Evolutionary conservation across 1,140 invertebrate species (phyloP), one percentile per base, ranked within the genome.

Genomic region (Drosophila pandora): DNA sequence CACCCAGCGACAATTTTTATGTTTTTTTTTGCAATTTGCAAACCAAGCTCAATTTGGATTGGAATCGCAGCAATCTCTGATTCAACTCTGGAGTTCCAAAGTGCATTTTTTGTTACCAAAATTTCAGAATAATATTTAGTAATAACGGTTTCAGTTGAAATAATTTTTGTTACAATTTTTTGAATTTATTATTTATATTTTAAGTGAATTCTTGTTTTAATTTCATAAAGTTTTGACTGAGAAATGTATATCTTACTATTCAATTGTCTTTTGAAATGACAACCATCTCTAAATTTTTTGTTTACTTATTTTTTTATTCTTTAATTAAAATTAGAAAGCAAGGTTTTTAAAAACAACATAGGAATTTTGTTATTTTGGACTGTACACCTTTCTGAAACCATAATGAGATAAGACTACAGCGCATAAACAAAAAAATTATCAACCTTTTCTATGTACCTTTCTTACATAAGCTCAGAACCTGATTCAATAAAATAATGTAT

Each of bases 41-140:
- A 63, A 25, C 47, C 47, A 21, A 67, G 63, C 59, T 45, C n/a
- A 32, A 63, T 63, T 65, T 3, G 22, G 2, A 23, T 10, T 8
- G 12, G 17, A 62, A 30, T 32, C 25, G 13, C 13, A 62, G 7
- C 5, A 52, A 67, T 52, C 59, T 63, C 34, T 50, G 45, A 52
- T 25, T 63, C 10, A 52, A 45, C 2, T 53, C 3, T 13, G 3
- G 41, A 43, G 13, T 32, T 25, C 17, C 23, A 41, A 28, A 48
- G 25, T 52, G 60, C 34, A 67, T 67, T 64, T 67, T 21, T 41
- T 43, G 13, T 17, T 43, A 17, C 5, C 41, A 13, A 43, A 43
- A 43, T 17, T 21, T 43, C 13, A 7, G 1, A 43, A 17, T 21
- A 17, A 13, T 17, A 21, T 21, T 5, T 13, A 13, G 4, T 7